Evolutionary conservation across 2,888 invertebrate genomes (phyloP).

Genomic region (Homarus gammarus): DNA sequence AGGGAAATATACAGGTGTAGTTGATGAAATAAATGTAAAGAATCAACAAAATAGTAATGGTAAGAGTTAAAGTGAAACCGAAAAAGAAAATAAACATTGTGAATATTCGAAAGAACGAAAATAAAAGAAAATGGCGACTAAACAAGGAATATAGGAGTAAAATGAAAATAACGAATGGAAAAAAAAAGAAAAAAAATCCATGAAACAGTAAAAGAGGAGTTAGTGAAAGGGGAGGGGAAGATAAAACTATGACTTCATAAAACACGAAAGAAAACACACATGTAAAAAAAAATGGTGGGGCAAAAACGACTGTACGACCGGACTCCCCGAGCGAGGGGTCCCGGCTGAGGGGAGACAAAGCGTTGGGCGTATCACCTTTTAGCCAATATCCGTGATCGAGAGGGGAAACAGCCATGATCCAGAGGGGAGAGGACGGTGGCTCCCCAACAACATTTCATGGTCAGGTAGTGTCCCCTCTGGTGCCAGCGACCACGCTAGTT

Average conservation of each 20-base stretch:
- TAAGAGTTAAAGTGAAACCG: background rate
- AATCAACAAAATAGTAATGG: background rate
- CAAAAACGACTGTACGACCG: background rate
- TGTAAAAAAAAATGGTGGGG: too few relatives aligned
- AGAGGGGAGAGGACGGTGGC: constrained; percentile 34
- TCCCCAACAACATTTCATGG: constrained; percentile 57
- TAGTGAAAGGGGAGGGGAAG: background rate
- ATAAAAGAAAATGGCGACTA: background rate
- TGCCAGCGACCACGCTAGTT: constrained; percentile 19
- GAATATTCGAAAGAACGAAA: background rate
- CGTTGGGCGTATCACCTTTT: constrained; percentile 42
- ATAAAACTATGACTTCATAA: constrained; percentile 18
- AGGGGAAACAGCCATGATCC: constrained; percentile 49
- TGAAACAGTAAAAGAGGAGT: constrained; percentile 3
- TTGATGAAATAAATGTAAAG: too few relatives aligned
- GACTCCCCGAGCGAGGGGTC: constrained; percentile 35
- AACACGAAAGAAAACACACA: background rate
- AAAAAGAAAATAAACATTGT: background rate
- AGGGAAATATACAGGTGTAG: too few relatives aligned
- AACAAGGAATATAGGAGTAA: too few relatives aligned
- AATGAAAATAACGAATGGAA: background rate
- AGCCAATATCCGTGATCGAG: constrained; percentile 61
- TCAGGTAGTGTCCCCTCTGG: constrained; percentile 57
- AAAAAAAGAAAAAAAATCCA: background rate
- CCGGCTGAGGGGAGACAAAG: constrained; percentile 41